Evolutionary conservation across 2,888 invertebrate genomes (phyloP), one percentile per base, ranked within the genome.

Genomic region (Aproaerema taeniolella): DNA sequence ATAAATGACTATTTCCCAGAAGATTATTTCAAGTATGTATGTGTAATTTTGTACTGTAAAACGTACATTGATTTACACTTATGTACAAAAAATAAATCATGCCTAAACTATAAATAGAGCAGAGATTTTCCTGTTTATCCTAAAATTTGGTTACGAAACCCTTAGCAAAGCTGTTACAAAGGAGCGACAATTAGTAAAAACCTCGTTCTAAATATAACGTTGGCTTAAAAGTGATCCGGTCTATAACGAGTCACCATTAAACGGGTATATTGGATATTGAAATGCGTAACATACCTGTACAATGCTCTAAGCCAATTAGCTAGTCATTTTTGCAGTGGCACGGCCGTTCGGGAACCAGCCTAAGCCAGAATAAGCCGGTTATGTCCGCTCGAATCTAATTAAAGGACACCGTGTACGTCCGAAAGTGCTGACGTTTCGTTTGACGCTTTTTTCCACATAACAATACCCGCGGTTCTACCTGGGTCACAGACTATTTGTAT

Each of bases 221-320:
- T 4, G 26, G 17, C 31, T 12, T 24, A 35, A 39, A 34, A 43
- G 36, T 43, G 54, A 53, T 53, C 50, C 49, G 49, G 55, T 63
- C 63, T 67, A 75, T 72, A 65, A 67, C 65, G 60, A 63, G 68
- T 67, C 53, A 57, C 72, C 69, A 68, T 74, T 75, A 68, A 67
- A 67, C 64, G 53, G 70, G 30, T 66, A 75, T 78, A 80, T 81
- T 74, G 74, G 74, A 73, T 79, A 79, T 77, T 70, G 73, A 74
- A 78, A 72, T 71, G 71, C 67, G 76, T 74, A 72, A 70, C 73
- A 69, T 62, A 58, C 61, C 43, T 33, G 39, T 50, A 63, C 68
- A 72, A 70, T 73, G 73, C 76, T 72, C 77, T 83, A 82, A 83
- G 83, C 85, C 85, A 83, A 82, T 83, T 85, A 85, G 82, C 68